These are phyloP conservation scores for Monopterus albus DNA, from an alignment of 2,113 vertebrate genomes.

Conservation along the genomic window DNA sequence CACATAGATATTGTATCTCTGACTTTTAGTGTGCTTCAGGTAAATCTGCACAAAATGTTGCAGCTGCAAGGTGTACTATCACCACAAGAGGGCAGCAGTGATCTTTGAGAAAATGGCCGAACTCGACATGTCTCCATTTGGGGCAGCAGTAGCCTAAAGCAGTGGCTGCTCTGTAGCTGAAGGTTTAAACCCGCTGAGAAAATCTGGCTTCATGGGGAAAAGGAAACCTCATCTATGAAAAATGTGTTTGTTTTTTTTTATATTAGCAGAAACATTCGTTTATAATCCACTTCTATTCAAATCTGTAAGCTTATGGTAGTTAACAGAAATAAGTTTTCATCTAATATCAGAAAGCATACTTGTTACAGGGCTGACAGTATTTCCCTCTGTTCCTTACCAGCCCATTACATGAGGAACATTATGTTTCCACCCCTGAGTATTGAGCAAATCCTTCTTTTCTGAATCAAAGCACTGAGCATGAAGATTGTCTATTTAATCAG, in stretches of 20 bases:
- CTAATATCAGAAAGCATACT: background rate
- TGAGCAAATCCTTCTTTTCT: conserved; percentile 17
- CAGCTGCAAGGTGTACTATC: background rate
- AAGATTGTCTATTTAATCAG: conserved; percentile 25
- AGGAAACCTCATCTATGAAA: background rate
- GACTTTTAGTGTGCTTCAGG: background rate
- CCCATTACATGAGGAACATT: background rate
- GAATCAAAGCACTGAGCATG: conserved; percentile 21
- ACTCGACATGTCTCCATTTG: background rate
- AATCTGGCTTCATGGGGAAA: background rate
- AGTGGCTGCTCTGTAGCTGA: background rate
- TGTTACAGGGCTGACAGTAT: background rate
- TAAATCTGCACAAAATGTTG: background rate
- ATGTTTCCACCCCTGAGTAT: background rate
- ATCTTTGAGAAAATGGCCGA: background rate
- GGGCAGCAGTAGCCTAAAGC: conserved; percentile 12
- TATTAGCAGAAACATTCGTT: conserved; percentile 11
- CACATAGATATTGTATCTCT: background rate
- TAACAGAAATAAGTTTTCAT: conserved; percentile 29
- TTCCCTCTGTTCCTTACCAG: background rate
- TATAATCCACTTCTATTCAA: background rate
- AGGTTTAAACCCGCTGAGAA: conserved; percentile 3
- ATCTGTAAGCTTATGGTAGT: background rate
- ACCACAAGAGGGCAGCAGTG: conserved; percentile 67
- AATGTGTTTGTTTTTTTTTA: no score